Base-by-base conservation (phyloP, 2,113 vertebrate genomes). In the Siniperca chuatsi region DNA sequence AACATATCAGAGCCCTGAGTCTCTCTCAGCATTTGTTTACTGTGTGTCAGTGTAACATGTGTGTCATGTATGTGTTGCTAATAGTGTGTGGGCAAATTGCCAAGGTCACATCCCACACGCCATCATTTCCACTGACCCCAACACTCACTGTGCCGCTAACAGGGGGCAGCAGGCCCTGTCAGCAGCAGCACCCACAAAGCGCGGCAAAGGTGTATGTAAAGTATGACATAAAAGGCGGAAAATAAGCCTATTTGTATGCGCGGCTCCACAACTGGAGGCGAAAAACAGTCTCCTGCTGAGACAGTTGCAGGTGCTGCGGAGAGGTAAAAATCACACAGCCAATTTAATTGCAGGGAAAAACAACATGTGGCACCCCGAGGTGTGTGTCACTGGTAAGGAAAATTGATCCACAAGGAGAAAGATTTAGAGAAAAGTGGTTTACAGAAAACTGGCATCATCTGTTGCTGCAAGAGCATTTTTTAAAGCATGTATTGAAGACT, bases 231-330 rank as follows among this genome's bases (percentile, higher is more conserved):
- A 85, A 85, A 79, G 66, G 72, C 33, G 8, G 68, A 91, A 91
- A 92, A 92, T 92, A 61, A 90, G 78, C 67, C 81, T 69, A 86
- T 90, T 87, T 91, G 84, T 89, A 93, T 92, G 92, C 87, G 42
- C 16, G 1, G 86, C 75, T 71, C 81, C 66, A 72, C 76, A n/a
- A 81, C 87, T 73, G 80, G 72, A 81, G 89, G 82, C 35, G 0
- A 80, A 57, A 65, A 25, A 62, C 64, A 1, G 35, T 1, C 83
- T 71, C 88, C 85, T 70, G 81, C 68, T 76, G 86, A 83, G 78
- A 83, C 75, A 5, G 66, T 54, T 21, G 16, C 82, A 81, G 65
- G 78, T 87, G 82, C 37, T 35, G 60, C 55, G 64, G 40, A 42
- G 40, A 78, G 25, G 61, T 5, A 29, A 6, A 64, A 55, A 46